Base-by-base conservation (phyloP, 2,113 vertebrate species). In the Motacilla tschutschensis region DNA sequence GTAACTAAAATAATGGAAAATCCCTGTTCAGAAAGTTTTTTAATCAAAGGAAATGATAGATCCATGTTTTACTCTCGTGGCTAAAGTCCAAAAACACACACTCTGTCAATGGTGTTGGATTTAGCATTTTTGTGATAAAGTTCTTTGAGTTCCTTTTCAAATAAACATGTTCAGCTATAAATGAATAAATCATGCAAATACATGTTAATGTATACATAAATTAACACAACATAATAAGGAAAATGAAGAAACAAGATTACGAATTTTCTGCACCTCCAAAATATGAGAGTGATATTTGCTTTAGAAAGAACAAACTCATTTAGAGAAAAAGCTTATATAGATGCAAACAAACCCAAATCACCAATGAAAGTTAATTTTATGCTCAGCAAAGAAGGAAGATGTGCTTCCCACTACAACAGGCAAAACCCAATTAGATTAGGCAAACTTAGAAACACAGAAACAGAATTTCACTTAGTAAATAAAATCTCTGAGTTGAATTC, bases 171-270 rank as follows among this genome's bases (percentile, higher is more conserved):
- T 94, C 85, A 95, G 92, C 88, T 95, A 95, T 95, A 97, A 96
- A 94, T 95, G 95, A 96, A 96, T 96, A 97, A 96, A 94, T 93
- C 95, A 96, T 97, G 95, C 95, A 97, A 97, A 97, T 96, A 57
- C 95, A 96, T 97, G 96, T 93, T 96, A 97, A 97, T 97, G 91
- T 95, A 95, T 96, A 96, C 96, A 94, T 94, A 96, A 97, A 96
- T 95, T 96, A 96, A 92, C 96, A 88, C 91, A 95, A 95, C 93
- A 94, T 97, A 96, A 96, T 95, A 97, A 96, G 92, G 93, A 95
- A 95, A 96, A 95, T 28, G 90, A 95, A 96, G 95, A 96, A 96
- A 96, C 95, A 94, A 95, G 94, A 96, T 97, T 96, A 96, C 91
- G 87, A 95, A 95, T 96, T 97, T 97, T 96, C 94, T 94, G 94